Percentiles rank a stretch among this genome's conserved stretches.
phyloP scores from a whole-genome alignment of 2,797 vertebrate genomes.

The Orestias chungarensis region DNA sequence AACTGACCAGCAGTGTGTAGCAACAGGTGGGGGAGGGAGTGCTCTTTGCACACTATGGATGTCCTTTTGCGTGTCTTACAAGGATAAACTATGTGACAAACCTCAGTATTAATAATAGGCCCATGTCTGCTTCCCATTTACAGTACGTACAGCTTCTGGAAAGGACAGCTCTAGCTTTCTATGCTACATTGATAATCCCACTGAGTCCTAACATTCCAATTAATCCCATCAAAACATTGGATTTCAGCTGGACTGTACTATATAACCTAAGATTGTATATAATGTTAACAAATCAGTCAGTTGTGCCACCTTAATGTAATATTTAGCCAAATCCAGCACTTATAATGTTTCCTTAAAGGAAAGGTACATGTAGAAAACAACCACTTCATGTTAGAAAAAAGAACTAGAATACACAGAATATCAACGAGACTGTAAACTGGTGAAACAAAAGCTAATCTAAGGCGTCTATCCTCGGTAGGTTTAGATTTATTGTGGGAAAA shows the following conservation, averaged over 20 bases:
- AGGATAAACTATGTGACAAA: not conserved
- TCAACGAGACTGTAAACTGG: constrained; percentile 58
- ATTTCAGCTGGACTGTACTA: constrained; percentile 13
- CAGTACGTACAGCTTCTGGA: constrained; percentile 13
- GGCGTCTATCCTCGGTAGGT: too few species aligned
- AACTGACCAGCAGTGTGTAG: not conserved
- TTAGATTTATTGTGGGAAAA: not conserved
- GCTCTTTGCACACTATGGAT: not conserved
- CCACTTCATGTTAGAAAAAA: constrained; percentile 39
- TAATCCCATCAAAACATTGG: constrained; percentile 18
- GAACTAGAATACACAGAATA: constrained; percentile 40
- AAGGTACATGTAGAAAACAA: constrained; percentile 41
- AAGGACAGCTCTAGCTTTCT: not conserved
- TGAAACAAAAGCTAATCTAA: too few species aligned
- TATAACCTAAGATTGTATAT: constrained; percentile 29
- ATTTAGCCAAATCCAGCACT: constrained; percentile 17
- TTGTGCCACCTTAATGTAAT: not conserved
- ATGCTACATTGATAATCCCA: constrained; percentile 1
- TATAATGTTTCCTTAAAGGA: constrained; percentile 28
- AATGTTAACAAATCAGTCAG: constrained; percentile 57
- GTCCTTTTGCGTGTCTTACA: not conserved
- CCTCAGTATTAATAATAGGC: not conserved
- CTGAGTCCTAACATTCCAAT: constrained; percentile 8
- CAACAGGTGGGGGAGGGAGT: not conserved
- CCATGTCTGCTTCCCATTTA: not conserved